Evolutionary conservation across 1,140 invertebrate genomes (phyloP).

Genomic region (Drosophila grimshawi): DNA sequence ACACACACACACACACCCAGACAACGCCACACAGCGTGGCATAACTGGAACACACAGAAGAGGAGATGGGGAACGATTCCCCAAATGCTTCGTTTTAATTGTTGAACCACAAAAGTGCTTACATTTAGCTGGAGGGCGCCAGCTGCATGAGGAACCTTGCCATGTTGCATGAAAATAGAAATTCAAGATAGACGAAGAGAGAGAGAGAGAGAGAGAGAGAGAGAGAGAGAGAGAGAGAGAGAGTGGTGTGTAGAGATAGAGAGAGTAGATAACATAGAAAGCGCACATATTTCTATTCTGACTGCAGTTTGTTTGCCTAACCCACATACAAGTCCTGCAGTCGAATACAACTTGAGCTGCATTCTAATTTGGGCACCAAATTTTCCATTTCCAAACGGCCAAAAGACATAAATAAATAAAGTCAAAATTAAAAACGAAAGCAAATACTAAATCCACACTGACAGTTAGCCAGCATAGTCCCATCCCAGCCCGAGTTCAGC

Average conservation of each 20-base stretch:
- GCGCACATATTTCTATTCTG: constrained; percentile 41
- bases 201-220: neutral
- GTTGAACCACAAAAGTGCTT: constrained; percentile 74
- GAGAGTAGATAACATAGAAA: constrained; percentile 1
- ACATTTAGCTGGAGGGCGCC: constrained; percentile 44
- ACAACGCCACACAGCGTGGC: neutral
- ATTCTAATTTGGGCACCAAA: constrained; percentile 76
- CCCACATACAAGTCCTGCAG: constrained; percentile 51
- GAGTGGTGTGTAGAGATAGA: neutral
- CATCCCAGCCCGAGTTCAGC: constrained; percentile 16
- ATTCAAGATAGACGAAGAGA: neutral
- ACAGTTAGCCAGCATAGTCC: neutral
- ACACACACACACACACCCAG: constrained; percentile 24
- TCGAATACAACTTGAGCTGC: constrained; percentile 67
- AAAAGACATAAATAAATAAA: constrained; percentile 73
- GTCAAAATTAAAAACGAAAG: constrained; percentile 60
- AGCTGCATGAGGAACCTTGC: constrained; percentile 19
- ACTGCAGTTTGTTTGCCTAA: constrained; percentile 65
- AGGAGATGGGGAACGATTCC: constrained; percentile 9
- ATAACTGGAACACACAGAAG: constrained; percentile 10
- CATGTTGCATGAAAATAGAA: constrained; percentile 14
- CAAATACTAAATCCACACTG: constrained; percentile 45
- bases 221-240: neutral
- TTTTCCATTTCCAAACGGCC: constrained; percentile 42
- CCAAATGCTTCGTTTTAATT: constrained; percentile 71